Evolutionary conservation across 2,797 vertebrate genomes (phyloP), one percentile per base, ranked within the genome.

Genomic region (Neoniphon sammara): DNA sequence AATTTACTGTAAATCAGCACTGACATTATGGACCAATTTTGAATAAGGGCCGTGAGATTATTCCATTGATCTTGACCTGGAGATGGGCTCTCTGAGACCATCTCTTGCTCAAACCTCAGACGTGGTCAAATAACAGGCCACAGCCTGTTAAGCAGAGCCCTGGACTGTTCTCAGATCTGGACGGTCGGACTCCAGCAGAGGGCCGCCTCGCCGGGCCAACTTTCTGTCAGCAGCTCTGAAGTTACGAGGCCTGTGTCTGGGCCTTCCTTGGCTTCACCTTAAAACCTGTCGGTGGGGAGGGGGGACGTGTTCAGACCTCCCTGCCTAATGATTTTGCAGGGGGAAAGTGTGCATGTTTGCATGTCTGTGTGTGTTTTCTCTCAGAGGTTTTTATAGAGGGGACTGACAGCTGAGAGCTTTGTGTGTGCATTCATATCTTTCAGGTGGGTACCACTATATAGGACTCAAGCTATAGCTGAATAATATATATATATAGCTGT

Each of bases 221-320:
- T 78, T 83, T 77, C 81, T 88, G 77, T 90, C 85, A 85, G 65
- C 84, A 60, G 57, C 70, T 77, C 68, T 59, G 12, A 68, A 70
- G 63, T 83, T 81, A 78, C 34, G 34, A 74, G 52, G 61, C 72
- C 55, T 59, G 46, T 77, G 34, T 73, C 47, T 62, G 65, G 81
- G 63, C 59, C 53, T 71, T 65, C 20, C 9, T 54, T 30, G 53
- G 76, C 61, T 64, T 77, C 72, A 66, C 56, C 66, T 61, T 74
- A 78, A 73, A 82, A 69, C 54, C 65, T 64, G 49, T 44, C 21
- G 39, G 31, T 64, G 44, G 57, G 39, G 57, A 46, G 53, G 21
- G 53, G 59, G 39, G 21, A 17, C 27, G 54, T 59, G 25, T 27
- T 9, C 39, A 66, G 75, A 63, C 62, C 54, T 73, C 61, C 52